Base-by-base conservation (phyloP, 2,113 vertebrate genomes). In the Ptyas mucosa region DNA sequence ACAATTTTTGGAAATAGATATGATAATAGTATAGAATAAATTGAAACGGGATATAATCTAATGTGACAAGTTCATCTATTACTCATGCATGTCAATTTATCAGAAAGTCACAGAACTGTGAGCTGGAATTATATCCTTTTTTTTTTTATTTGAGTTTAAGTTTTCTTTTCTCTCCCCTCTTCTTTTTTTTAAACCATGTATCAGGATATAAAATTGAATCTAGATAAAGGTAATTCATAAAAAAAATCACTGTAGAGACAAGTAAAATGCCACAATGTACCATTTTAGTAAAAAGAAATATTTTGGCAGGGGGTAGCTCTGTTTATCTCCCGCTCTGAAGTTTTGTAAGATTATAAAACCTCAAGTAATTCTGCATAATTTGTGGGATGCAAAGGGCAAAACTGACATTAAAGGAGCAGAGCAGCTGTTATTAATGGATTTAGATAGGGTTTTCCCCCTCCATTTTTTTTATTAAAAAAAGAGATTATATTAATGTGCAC, bases 391-490 rank as follows among this genome's bases (percentile, higher is more conserved):
- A 94, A 95, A 91, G 57, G 92, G 75, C 85, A 88, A 95, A 96
- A 93, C 58, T 55, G 94, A 96, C 94, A 93, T 29, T 92, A 93
- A 95, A 95, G 46, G 94, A 89, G 96, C 93, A 46, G 34, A 92
- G 91, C 87, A 94, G 58, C 91, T 94, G 85, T 91, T 96, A 89
- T 94, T 95, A 92, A 49, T 96, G 85, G 12, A 88, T 85, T 95
- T 94, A 92, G 85, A 94, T 88, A 95, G 3, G 43, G 18, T 21
- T 34, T 81, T 81, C 2, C 34, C 69, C 75, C 69, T 81, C 15
- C 75, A 81, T 94, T 91, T 57, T 94, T 29, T 91, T 69, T 86
- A 94, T 81, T 18, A 18, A 87, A 86, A 86, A 89, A 86, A 93
- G 92, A 75, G 93, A 90, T 88, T 87, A 95, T 94, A 93, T 90